These are phyloP conservation scores for Drosophila insularis DNA, from an alignment of 1,140 invertebrate species.

Conservation along the genomic window DNA sequence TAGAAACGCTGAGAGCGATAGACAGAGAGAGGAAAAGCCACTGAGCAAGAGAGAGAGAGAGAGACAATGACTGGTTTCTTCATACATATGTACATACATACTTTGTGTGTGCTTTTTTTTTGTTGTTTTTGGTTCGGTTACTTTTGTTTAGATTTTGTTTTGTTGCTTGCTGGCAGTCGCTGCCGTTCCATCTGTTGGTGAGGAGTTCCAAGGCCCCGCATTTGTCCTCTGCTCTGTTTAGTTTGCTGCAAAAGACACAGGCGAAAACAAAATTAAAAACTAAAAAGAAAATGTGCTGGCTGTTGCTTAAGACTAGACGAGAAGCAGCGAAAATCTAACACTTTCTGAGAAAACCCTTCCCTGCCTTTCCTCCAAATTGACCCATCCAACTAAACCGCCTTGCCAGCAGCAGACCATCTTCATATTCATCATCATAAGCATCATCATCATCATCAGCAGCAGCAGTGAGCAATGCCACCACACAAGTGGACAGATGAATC, in stretches of 20 bases:
- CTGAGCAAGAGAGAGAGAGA: constrained; percentile 27
- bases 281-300: constrained; percentile 67
- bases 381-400: too few relatives aligned
- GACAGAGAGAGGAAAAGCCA: constrained; percentile 1
- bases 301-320: constrained; percentile 26
- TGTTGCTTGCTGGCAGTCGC: constrained; percentile 42
- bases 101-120: not conserved
- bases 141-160: constrained; percentile 65
- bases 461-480: constrained; percentile 49
- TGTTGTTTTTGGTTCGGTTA: constrained; percentile 35
- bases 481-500: constrained; percentile 70
- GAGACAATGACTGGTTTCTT: constrained; percentile 26
- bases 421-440: not conserved
- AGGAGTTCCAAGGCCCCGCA: constrained; percentile 30
- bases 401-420: not conserved
- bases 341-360: not conserved
- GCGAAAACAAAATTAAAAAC: constrained; percentile 12
- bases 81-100: not conserved
- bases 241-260: not conserved
- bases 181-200: constrained; percentile 62
- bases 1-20: constrained; percentile 14
- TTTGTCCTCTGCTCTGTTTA: constrained; percentile 6
- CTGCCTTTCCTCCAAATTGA: too few relatives aligned
- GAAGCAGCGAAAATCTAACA: constrained; percentile 1
- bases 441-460: not conserved